Base-by-base conservation (phyloP, 2,797 vertebrate species). In the Macrochelys suwanniensis region DNA sequence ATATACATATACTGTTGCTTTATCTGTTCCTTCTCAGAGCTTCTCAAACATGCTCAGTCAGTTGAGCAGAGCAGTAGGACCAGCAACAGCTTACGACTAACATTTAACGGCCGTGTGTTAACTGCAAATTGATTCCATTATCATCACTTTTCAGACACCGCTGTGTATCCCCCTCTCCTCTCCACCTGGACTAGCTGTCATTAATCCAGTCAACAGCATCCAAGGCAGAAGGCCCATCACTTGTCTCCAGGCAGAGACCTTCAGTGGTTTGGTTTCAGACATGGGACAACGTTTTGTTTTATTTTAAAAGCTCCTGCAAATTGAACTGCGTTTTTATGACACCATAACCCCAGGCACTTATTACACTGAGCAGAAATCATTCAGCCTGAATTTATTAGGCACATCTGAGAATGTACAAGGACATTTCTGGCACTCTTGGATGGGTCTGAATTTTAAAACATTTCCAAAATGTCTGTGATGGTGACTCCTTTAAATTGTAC, bases 1-100 rank as follows among this genome's bases (percentile, higher is more conserved):
- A 23, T 51, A 28, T 21, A n/a, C 61, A 37, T 19, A 19, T n/a
- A n/a, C n/a, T 23, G 37, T 10, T 37, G 50, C 68, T 78, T 37
- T n/a, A 6, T 37, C 81, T 13, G 15, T 84, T 80, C 61, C 79
- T 53, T 19, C 1, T 0, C 33, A 26, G 17, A 1, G 2, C 65
- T 65, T 61, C 19, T 8, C 42, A 76, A 65, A 84, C 65, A 37
- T 42, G 33, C 50, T 80, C 74, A 80, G 76, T 5, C 82, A 78
- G 4, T 5, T 2, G 56, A 45, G n/a, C 1, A 8, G 54, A 25
- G 65, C 92, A 0, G 0, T 17, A 49, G 76, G 42, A 81, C 16
- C 28, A 0, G 49, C 54, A 16, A 21, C 1, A 0, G 42, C 12
- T 50, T 21, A 23, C 21, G 0, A 3, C 61, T 28, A 6, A 11